A percentile compares a stretch with the other conserved stretches of the same genome.
Evolutionary conservation across 2,888 invertebrate genomes (phyloP).

Genomic region (Chironomus riparius): DNA sequence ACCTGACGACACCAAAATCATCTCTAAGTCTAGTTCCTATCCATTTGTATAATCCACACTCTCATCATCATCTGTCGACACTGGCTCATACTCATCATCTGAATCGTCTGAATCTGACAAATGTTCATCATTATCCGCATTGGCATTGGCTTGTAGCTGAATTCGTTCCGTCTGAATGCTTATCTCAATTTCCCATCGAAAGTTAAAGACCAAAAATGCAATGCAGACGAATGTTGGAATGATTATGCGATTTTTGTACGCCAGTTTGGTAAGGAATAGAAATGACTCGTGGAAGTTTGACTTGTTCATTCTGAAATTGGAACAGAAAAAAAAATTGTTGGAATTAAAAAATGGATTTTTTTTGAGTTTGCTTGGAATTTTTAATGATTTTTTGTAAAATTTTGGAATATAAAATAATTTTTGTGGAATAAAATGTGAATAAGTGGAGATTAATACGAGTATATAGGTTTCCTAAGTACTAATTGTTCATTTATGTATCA

Average conservation of each 20-base stretch:
- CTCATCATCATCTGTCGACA: constrained; percentile 18
- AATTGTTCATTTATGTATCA: no score
- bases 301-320: constrained; percentile 34
- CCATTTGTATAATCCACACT: no score
- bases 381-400: neutral
- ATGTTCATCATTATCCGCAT: neutral
- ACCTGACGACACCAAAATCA: no score
- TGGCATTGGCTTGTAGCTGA: constrained; percentile 30
- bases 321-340: neutral
- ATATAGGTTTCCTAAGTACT: no score
- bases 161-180: constrained; percentile 48
- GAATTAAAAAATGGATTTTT: neutral
- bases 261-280: constrained; percentile 59
- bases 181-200: constrained; percentile 58
- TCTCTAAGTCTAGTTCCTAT: no score
- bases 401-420: neutral
- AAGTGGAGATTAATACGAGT: no score
- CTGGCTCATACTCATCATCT: constrained; percentile 29
- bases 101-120: neutral
- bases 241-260: constrained; percentile 59
- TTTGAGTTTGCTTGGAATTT: neutral
- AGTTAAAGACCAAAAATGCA: constrained; percentile 56
- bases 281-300: constrained; percentile 45
- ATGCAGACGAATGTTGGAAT: constrained; percentile 58
- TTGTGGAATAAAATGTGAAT: neutral